phyloP scores from a whole-genome alignment of 2,113 vertebrate species.

The Sphyrna mokarran region DNA sequence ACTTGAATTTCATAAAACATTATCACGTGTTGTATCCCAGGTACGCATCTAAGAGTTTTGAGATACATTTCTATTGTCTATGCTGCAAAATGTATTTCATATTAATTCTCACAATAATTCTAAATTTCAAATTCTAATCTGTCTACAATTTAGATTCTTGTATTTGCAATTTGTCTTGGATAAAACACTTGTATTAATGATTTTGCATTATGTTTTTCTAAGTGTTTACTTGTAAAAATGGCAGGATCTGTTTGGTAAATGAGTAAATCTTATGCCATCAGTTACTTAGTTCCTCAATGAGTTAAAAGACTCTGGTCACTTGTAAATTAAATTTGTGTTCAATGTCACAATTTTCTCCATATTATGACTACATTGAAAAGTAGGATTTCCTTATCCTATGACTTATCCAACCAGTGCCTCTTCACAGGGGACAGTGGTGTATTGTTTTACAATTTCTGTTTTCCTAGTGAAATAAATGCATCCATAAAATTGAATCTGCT shows the following conservation, averaged over 20 bases:
- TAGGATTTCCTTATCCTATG: neutral
- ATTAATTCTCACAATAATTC: neutral
- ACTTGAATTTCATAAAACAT: conserved; percentile 11
- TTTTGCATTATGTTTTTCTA: neutral
- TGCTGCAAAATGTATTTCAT: neutral
- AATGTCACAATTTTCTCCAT: neutral
- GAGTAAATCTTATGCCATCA: neutral
- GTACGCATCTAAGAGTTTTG: conserved; percentile 6
- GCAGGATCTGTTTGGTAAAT: neutral
- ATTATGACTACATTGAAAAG: neutral
- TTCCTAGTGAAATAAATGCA: neutral
- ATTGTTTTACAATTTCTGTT: neutral
- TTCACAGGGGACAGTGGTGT: neutral
- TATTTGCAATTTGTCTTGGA: neutral
- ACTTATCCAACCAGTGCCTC: neutral
- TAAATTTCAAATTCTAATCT: conserved; percentile 7
- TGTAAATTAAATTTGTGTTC: neutral
- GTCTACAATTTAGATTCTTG: neutral
- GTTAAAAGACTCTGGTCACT: neutral
- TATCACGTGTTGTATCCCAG: neutral
- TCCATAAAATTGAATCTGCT: neutral
- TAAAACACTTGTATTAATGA: neutral
- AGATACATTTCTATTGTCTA: neutral
- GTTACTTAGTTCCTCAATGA: neutral
- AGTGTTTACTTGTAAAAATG: neutral